Base-by-base conservation (phyloP, 2,113 vertebrate species). In the Paraplagusia blochii region DNA sequence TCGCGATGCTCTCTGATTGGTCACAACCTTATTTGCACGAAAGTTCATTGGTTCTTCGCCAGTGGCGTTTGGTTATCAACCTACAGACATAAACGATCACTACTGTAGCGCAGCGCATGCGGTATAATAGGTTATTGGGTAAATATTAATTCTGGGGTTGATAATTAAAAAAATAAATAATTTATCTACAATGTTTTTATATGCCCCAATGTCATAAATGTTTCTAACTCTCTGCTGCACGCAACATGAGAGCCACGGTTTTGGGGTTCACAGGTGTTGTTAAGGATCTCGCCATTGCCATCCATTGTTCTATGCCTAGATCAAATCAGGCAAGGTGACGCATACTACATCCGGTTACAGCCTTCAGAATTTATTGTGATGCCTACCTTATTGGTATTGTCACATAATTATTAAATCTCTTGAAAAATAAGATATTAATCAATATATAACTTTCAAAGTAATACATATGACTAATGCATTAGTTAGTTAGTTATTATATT, bases 261-360 rank as follows among this genome's bases (percentile, higher is more conserved):
- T 63, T 59, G 63, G 67, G 39, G 75, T 57, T 68, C 58, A 54
- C 58, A 63, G 71, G 69, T 68, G 52, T 7, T 42, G 22, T 29
- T 29, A 29, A 29, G 22, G 36, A 17, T 43, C 58, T 51, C 46
- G 51, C 42, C 61, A 53, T 46, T 49, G 54, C 43, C 60, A 63
- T 58, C 80, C 81, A 88, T 90, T 90, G 87, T 90, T 88, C 80
- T 48, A 45, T 51, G 36, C 29, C 43, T 35, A 1, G 9, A 66
- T 78, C 59, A 80, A 64, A 9, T 0, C 1, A 8, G 4, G 18
- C 1, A 4, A 29, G 19, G 34, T 73, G 18, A 63, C 16, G 49
- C 13, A 17, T 11, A 8, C 16, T 7, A 42, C 40, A 72, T 81
- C 79, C 52, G 80, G 38, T 44, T 5, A 4, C 0, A 3, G 11